phyloP scores from a whole-genome alignment of 2,113 vertebrate species.

The Ceyx melanurus region DNA sequence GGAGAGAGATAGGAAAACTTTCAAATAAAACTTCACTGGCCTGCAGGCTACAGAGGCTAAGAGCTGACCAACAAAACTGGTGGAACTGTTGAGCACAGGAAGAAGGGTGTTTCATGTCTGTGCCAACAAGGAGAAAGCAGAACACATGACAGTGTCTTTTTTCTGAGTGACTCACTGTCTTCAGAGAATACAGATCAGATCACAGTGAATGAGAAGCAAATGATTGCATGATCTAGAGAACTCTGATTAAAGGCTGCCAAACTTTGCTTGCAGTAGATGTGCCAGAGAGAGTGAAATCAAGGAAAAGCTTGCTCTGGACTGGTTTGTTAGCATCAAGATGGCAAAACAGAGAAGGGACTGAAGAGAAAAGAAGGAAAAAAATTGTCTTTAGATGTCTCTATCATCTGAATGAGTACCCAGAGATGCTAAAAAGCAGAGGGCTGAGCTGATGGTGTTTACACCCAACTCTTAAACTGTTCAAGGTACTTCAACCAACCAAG shows the following conservation, averaged over 20 bases:
- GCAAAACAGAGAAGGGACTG: not conserved
- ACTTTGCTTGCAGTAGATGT: not conserved
- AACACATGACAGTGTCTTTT: not conserved
- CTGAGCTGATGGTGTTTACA: not conserved
- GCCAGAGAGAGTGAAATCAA: not conserved
- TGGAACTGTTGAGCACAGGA: not conserved
- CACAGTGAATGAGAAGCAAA: not conserved
- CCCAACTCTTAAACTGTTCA: not conserved
- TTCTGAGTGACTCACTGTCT: constrained; percentile 12
- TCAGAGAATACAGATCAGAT: not conserved
- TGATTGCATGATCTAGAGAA: not conserved
- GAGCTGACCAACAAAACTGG: not conserved
- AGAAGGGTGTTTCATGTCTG: not conserved
- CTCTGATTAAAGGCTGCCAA: not conserved
- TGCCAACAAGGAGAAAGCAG: not conserved
- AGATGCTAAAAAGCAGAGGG: not conserved
- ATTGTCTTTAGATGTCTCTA: not conserved
- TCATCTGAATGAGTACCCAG: not conserved
- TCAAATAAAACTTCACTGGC: not conserved
- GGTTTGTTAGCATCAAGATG: not conserved
- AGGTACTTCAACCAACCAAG: not conserved
- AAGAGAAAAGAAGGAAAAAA: not conserved
- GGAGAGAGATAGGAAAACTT: not conserved
- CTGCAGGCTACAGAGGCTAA: not conserved
- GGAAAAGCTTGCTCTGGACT: not conserved